Percentiles rank a stretch among this genome's conserved stretches.
These are phyloP conservation scores for Cosmia pyralina DNA, from an alignment of 2,888 invertebrate genomes.

Conservation along the genomic window DNA sequence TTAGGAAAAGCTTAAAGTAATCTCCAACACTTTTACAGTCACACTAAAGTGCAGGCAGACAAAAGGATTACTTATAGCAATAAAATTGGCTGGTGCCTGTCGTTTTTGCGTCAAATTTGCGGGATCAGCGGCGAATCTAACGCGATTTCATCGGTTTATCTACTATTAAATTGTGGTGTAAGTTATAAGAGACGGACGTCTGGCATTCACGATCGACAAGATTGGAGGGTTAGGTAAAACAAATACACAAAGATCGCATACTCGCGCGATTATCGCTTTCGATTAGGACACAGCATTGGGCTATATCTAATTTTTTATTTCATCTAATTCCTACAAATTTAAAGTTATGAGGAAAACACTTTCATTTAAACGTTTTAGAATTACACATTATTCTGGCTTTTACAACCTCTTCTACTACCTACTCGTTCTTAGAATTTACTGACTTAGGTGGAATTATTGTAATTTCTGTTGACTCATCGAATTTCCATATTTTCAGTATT, in stretches of 20 bases:
- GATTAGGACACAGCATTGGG: too few species aligned
- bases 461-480: constrained; percentile 12
- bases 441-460: not conserved
- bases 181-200: constrained; percentile 3
- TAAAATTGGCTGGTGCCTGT: constrained; percentile 69
- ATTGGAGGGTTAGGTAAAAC: too few species aligned
- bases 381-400: not conserved
- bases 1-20: constrained; percentile 60
- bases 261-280: too few species aligned
- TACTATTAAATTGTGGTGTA: constrained; percentile 59
- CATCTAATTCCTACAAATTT: too few species aligned
- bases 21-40: constrained; percentile 58
- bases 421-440: not conserved
- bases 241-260: too few species aligned
- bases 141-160: constrained; percentile 70
- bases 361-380: not conserved
- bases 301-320: too few species aligned
- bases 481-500: not conserved
- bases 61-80: constrained; percentile 65
- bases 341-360: too few species aligned
- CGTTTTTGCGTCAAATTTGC: constrained; percentile 67
- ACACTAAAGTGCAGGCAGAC: constrained; percentile 55
- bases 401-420: not conserved
- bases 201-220: not conserved
- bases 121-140: constrained; percentile 69